Conservation (phyloP, 1,140 invertebrate species). For the Drosophila virilis region DNA sequence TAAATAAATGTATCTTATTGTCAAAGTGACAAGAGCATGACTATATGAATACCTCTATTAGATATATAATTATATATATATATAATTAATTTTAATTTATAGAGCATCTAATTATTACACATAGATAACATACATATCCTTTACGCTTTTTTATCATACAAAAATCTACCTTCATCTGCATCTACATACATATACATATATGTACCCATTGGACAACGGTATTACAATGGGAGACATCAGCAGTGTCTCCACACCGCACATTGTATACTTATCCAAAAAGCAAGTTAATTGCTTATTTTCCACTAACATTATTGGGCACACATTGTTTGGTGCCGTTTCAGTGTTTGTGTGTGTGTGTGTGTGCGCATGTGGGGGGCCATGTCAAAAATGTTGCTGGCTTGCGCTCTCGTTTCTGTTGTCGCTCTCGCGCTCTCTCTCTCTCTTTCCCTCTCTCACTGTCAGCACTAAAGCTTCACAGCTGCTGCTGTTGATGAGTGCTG, state of each 20-base stretch:
- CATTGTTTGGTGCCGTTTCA: slow-evolving; percentile 18
- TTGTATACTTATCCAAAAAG: neutral
- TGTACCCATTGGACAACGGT: neutral
- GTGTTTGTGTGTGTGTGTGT: slow-evolving; percentile 11
- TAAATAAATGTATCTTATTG: neutral
- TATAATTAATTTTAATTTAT: no score
- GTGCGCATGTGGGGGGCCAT: slow-evolving; percentile 28
- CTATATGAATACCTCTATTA: neutral
- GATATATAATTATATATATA: no score
- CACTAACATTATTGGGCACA: slow-evolving; percentile 47
- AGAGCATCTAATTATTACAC: no score
- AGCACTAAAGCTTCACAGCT: slow-evolving; percentile 23
- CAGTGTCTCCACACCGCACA: neutral
- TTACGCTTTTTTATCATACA: no score
- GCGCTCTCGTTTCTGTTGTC: slow-evolving; percentile 12
- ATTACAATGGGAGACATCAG: neutral
- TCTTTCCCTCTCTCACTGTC: slow-evolving; percentile 14
- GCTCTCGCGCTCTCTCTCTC: slow-evolving; percentile 4
- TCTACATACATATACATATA: slow-evolving; percentile 7
- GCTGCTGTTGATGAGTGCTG: slow-evolving; percentile 13
- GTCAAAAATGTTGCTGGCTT: slow-evolving; percentile 51
- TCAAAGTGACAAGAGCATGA: neutral
- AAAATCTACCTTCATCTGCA: neutral
- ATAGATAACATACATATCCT: no score
- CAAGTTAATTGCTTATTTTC: slow-evolving; percentile 62